Conservation (phyloP, 2,888 invertebrate genomes). For the Anoncus sp. region DNA sequence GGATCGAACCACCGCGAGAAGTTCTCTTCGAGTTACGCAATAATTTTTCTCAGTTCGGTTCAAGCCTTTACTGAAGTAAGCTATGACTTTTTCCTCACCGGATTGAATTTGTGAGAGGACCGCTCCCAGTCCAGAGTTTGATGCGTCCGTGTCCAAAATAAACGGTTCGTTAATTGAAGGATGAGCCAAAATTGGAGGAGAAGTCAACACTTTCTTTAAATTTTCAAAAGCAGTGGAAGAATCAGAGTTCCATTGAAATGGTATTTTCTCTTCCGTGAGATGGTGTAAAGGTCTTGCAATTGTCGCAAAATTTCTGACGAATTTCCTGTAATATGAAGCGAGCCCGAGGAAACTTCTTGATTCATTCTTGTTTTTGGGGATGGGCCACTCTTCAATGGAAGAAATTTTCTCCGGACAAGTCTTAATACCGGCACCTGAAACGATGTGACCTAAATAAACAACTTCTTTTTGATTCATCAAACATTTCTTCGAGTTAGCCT, state of each 20-base stretch:
- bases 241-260: neutral
- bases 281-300: conserved; percentile 28
- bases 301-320: conserved; percentile 19
- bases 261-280: conserved; percentile 17
- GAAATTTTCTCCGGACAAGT: conserved; percentile 29
- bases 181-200: conserved; percentile 49
- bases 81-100: conserved; percentile 40
- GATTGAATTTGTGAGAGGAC: conserved; percentile 38
- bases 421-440: conserved; percentile 10
- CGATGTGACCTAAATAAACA: conserved; percentile 18
- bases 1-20: neutral
- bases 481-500: conserved; percentile 13
- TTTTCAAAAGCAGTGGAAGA: neutral
- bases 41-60: conserved; percentile 49
- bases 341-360: conserved; percentile 11
- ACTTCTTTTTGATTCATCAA: conserved; percentile 12
- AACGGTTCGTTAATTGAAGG: conserved; percentile 1
- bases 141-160: conserved; percentile 41
- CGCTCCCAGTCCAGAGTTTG: conserved; percentile 33
- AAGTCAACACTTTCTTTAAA: conserved; percentile 12
- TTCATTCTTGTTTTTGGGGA: conserved; percentile 24
- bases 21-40: conserved; percentile 66
- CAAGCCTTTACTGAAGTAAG: conserved; percentile 35
- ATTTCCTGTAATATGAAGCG: conserved; percentile 30
- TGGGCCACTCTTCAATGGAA: conserved; percentile 28